Conservation (phyloP, 2,888 invertebrate genomes). For the Coelogynopora nodosa region DNA sequence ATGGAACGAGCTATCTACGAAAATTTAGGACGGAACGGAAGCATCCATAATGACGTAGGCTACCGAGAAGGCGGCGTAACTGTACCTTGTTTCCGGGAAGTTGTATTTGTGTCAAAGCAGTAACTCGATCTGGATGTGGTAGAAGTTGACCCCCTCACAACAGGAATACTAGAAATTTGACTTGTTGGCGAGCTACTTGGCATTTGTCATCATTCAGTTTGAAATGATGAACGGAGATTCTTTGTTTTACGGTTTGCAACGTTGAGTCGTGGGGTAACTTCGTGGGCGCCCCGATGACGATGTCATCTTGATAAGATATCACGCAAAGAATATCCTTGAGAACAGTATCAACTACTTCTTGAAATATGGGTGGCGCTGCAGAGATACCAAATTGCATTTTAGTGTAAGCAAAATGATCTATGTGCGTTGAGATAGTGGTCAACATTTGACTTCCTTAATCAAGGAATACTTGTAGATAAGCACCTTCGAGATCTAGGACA, state of each 20-base stretch:
- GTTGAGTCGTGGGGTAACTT: neutral
- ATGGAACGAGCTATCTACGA: conserved; percentile 48
- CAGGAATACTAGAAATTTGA: conserved; percentile 13
- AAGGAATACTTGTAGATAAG: neutral
- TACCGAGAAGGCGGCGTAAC: conserved; percentile 45
- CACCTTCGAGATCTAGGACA: neutral
- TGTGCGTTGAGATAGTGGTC: conserved; percentile 16
- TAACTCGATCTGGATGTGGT: neutral
- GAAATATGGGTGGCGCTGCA: neutral
- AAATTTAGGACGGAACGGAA: conserved; percentile 48
- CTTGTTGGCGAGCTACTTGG: conserved; percentile 7
- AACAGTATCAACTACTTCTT: conserved; percentile 22
- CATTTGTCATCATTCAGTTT: conserved; percentile 36
- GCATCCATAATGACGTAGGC: conserved; percentile 48
- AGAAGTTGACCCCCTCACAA: neutral
- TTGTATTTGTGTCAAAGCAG: neutral
- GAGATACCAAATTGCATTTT: conserved; percentile 34
- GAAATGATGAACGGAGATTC: neutral
- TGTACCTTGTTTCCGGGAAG: conserved; percentile 14
- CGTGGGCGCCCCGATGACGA: neutral
- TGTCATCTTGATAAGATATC: conserved; percentile 34
- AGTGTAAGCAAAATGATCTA: conserved; percentile 35
- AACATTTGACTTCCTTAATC: conserved; percentile 33
- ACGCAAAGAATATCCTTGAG: neutral
- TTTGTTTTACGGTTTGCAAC: neutral